Conservation (phyloP, 2,113 vertebrate genomes). For the Catagonus wagneri region DNA sequence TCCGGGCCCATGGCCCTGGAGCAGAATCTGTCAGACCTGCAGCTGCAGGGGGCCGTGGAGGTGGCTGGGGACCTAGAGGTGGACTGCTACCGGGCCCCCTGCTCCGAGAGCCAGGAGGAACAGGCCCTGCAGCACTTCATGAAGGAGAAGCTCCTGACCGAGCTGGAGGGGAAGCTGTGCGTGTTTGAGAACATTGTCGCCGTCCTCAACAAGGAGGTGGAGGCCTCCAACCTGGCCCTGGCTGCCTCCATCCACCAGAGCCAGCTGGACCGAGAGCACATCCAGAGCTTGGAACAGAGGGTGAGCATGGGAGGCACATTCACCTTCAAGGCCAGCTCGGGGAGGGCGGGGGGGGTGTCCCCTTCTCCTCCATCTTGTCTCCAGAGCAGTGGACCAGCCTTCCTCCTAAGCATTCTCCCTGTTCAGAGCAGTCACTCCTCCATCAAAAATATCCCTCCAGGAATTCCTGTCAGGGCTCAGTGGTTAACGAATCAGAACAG, state of each 20-base stretch:
- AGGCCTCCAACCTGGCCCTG: constrained; percentile 87
- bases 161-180: constrained; percentile 89
- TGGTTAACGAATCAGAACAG: too few species aligned
- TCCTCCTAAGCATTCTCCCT: not conserved
- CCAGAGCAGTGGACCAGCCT: not conserved
- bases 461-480: too few species aligned
- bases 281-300: constrained; percentile 88
- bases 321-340: not conserved
- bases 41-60: constrained; percentile 74
- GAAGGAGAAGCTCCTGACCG: constrained; percentile 85
- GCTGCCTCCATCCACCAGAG: constrained; percentile 87
- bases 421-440: not conserved
- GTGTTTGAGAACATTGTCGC: constrained; percentile 93
- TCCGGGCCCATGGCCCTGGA: not conserved
- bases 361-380: not conserved
- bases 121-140: constrained; percentile 78
- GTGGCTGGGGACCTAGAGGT: constrained; percentile 75
- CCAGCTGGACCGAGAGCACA: constrained; percentile 86
- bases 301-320: constrained; percentile 72
- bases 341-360: too few species aligned
- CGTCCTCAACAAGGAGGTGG: constrained; percentile 92
- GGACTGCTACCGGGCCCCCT: constrained; percentile 79
- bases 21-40: constrained; percentile 76
- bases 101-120: constrained; percentile 74
- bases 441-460: not conserved